Conservation (phyloP, 2,888 invertebrate species). For the Chalcosyrphus nemorum region DNA sequence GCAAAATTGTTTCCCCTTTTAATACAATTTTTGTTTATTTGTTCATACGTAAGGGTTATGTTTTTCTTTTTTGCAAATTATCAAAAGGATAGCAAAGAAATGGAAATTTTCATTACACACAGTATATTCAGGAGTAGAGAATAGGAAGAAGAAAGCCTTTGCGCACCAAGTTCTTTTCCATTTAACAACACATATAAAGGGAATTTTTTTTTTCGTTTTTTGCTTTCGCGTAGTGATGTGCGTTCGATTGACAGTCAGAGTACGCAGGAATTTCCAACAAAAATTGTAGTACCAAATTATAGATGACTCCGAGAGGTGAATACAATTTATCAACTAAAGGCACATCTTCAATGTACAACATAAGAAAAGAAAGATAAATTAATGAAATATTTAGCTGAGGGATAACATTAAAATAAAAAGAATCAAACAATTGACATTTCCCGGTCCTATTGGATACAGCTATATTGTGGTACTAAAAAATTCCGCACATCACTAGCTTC, state of each 20-base stretch:
- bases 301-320: too few species aligned
- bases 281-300: conserved; percentile 8
- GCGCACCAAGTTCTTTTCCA: conserved; percentile 60
- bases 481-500: conserved; percentile 63
- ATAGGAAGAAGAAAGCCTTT: conserved; percentile 68
- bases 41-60: background rate
- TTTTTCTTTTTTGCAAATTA: background rate
- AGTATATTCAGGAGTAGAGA: conserved; percentile 47
- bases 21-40: conserved; percentile 5
- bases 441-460: conserved; percentile 31
- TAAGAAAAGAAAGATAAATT: too few species aligned
- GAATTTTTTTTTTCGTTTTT: conserved; percentile 33
- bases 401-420: background rate
- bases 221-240: conserved; percentile 51
- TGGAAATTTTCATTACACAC: conserved; percentile 49
- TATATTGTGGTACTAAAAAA: conserved; percentile 35
- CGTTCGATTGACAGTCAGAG: conserved; percentile 48
- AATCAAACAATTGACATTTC: conserved; percentile 32
- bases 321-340: too few species aligned
- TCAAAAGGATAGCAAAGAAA: conserved; percentile 44
- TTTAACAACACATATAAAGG: conserved; percentile 54
- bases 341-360: too few species aligned
- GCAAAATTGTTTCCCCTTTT: conserved; percentile 10
- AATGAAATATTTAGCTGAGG: too few species aligned
- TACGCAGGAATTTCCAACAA: conserved; percentile 45